Percentiles rank a stretch among this genome's conserved stretches.
These are phyloP conservation scores for Sphenodon punctatus DNA, from an alignment of 2,797 vertebrate species.

Conservation along the genomic window DNA sequence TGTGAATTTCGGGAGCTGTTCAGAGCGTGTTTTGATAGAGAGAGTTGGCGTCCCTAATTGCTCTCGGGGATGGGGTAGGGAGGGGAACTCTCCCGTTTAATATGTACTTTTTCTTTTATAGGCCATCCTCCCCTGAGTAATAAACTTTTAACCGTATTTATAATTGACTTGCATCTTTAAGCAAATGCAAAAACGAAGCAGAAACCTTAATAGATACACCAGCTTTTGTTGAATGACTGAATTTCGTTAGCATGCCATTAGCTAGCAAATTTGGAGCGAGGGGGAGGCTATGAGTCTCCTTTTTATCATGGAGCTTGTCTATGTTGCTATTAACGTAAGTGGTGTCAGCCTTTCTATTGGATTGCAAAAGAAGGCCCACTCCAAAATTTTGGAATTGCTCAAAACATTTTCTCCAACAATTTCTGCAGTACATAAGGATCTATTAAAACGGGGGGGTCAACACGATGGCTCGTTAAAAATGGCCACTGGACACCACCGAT, in stretches of 20 bases:
- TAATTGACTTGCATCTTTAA: conserved; percentile 41
- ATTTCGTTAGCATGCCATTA: not conserved
- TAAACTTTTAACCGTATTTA: conserved; percentile 38
- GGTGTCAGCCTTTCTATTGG: not conserved
- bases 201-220: not conserved
- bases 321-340: not conserved
- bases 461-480: no score
- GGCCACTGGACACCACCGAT: no score
- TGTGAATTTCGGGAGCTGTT: conserved; percentile 20
- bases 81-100: not conserved
- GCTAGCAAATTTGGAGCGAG: not conserved
- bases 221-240: not conserved
- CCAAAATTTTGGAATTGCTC: fast-evolving
- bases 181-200: conserved; percentile 37
- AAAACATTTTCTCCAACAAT: no score
- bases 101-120: not conserved
- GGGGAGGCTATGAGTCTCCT: not conserved
- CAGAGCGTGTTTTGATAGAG: not conserved
- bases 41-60: conserved; percentile 8
- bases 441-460: no score
- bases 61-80: not conserved
- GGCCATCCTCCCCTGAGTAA: not conserved
- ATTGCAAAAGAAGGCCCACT: not conserved
- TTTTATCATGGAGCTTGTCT: not conserved
- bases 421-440: no score